These are phyloP conservation scores for Ganaspis sp. DNA, from an alignment of 1,140 invertebrate species.

Conservation along the genomic window DNA sequence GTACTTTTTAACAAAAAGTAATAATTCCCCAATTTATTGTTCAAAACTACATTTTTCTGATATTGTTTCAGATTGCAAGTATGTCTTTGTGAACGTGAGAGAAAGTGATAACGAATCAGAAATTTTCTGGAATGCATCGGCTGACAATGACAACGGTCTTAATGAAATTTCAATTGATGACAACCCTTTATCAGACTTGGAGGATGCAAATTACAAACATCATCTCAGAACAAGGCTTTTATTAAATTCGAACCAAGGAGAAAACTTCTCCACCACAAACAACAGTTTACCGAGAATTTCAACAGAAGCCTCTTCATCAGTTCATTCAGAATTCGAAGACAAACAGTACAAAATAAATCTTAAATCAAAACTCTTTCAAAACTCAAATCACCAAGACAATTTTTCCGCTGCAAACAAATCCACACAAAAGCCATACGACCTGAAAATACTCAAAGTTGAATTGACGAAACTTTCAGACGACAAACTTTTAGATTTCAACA, in stretches of 20 bases:
- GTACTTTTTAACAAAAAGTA: not conserved
- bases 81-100: not conserved
- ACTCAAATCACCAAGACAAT: not conserved
- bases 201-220: not conserved
- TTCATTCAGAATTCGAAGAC: not conserved
- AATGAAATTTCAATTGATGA: not conserved
- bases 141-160: not conserved
- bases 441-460: not conserved
- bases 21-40: not conserved
- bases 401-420: not conserved
- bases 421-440: not conserved
- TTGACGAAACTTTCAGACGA: not conserved
- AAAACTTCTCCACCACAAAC: too few species aligned
- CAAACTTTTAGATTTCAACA: not conserved
- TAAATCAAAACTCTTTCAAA: not conserved
- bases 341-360: not conserved
- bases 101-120: not conserved
- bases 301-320: not conserved
- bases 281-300: not conserved
- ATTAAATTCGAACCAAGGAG: not conserved
- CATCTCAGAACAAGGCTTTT: not conserved
- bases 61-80: constrained; percentile 3
- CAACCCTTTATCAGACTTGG: not conserved
- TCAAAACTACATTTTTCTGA: not conserved
- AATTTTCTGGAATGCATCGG: not conserved